Evolutionary conservation across 2,113 vertebrate species (phyloP).

Genomic region (Seriola quinqueradiata): DNA sequence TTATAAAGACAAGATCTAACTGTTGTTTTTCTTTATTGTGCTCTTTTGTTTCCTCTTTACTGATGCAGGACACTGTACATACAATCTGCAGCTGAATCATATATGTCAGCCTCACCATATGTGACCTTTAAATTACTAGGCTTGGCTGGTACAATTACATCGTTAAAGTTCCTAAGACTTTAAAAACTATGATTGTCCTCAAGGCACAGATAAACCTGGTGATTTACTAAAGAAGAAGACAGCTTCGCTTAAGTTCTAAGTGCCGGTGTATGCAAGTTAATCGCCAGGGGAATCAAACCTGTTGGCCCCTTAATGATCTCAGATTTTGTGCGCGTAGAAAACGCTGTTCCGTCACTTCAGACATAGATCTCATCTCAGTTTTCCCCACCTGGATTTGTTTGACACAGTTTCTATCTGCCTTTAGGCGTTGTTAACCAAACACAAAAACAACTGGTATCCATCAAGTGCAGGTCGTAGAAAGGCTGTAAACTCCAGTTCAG

Average conservation of each 20-base stretch:
- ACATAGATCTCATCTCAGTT: neutral
- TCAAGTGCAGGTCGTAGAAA: neutral
- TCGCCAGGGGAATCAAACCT: constrained; percentile 14
- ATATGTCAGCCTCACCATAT: constrained; percentile 24
- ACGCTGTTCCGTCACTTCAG: constrained; percentile 3
- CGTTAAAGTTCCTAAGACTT: constrained; percentile 37
- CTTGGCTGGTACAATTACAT: constrained; percentile 42
- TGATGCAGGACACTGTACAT: neutral
- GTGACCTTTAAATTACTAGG: constrained; percentile 54
- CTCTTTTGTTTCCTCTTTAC: neutral
- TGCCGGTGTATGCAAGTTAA: constrained; percentile 14
- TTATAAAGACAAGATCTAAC: neutral
- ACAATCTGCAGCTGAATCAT: constrained; percentile 19
- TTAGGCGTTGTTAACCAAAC: constrained; percentile 16
- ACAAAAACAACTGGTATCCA: constrained; percentile 50
- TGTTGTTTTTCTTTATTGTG: neutral
- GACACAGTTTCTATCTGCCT: constrained; percentile 19
- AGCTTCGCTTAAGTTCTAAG: constrained; percentile 37
- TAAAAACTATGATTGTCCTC: constrained; percentile 66
- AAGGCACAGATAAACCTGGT: constrained; percentile 56
- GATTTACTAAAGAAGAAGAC: constrained; percentile 63
- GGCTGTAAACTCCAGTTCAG: neutral
- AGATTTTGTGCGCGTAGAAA: constrained; percentile 26
- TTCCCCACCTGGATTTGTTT: constrained; percentile 34
- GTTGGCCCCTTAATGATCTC: constrained; percentile 37